phyloP scores from a whole-genome alignment of 2,888 invertebrate genomes.

The Globia sparganii region DNA sequence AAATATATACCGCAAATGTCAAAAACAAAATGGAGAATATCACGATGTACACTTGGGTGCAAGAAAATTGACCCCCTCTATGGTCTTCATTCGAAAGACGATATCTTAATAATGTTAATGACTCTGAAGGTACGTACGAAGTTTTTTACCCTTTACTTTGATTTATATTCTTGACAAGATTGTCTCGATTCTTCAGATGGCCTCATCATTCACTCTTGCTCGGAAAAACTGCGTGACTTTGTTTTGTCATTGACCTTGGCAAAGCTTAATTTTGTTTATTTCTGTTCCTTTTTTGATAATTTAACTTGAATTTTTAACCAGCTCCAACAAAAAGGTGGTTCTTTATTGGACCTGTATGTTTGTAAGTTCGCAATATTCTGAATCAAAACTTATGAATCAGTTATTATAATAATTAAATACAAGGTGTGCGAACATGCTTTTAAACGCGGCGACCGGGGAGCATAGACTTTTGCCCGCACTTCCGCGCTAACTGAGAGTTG shows the following conservation, averaged over 20 bases:
- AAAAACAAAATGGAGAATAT: conserved; percentile 43
- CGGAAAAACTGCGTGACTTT: too few relatives aligned
- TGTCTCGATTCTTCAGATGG: neutral
- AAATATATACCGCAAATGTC: conserved; percentile 42
- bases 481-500: too few relatives aligned
- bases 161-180: neutral
- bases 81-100: neutral
- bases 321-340: neutral
- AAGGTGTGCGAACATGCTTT: too few relatives aligned
- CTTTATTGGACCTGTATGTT: neutral
- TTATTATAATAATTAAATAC: too few relatives aligned
- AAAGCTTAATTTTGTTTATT: neutral
- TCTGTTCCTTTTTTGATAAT: neutral
- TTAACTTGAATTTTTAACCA: neutral
- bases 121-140: too few relatives aligned
- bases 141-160: neutral
- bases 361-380: neutral
- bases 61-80: neutral
- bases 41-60: neutral
- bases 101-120: neutral
- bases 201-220: neutral
- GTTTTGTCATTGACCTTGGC: neutral
- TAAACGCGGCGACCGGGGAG: too few relatives aligned
- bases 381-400: too few relatives aligned
- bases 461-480: too few relatives aligned